phyloP scores from a whole-genome alignment of 2,113 vertebrate species.

The Atrichornis clamosus region DNA sequence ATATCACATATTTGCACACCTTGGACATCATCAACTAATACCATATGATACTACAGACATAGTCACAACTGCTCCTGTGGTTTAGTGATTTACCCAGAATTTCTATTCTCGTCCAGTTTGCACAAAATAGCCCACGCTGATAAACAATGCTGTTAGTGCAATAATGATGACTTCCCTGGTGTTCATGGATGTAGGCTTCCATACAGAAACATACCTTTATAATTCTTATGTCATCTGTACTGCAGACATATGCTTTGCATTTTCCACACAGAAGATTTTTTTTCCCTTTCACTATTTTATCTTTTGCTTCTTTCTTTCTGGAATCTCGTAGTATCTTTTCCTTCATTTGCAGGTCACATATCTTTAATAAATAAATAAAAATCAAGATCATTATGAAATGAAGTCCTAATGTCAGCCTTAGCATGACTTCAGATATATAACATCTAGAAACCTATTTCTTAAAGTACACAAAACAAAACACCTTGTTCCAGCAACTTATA shows the following conservation, averaged over 20 bases:
- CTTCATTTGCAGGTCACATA: slow-evolving; percentile 45
- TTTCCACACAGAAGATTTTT: slow-evolving; percentile 67
- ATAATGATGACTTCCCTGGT: background rate
- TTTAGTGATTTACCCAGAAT: background rate
- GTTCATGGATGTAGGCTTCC: background rate
- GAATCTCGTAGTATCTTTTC: slow-evolving; percentile 63
- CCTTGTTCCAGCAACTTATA: background rate
- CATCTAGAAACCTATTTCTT: background rate
- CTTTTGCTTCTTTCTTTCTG: background rate
- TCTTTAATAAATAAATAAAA: slow-evolving; percentile 27
- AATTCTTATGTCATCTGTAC: slow-evolving; percentile 66
- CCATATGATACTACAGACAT: background rate
- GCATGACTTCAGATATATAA: background rate
- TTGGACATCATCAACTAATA: background rate
- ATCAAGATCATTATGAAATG: background rate
- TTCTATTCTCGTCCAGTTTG: background rate
- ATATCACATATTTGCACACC: background rate
- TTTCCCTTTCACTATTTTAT: background rate
- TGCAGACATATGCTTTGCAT: slow-evolving; percentile 68
- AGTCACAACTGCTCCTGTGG: background rate
- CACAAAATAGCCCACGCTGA: background rate
- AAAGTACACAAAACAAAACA: background rate
- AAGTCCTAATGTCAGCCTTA: background rate
- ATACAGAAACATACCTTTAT: slow-evolving; percentile 59
- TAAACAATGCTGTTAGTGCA: background rate